Conservation (phyloP, 2,888 invertebrate genomes). For the Trimorus sp. region DNA sequence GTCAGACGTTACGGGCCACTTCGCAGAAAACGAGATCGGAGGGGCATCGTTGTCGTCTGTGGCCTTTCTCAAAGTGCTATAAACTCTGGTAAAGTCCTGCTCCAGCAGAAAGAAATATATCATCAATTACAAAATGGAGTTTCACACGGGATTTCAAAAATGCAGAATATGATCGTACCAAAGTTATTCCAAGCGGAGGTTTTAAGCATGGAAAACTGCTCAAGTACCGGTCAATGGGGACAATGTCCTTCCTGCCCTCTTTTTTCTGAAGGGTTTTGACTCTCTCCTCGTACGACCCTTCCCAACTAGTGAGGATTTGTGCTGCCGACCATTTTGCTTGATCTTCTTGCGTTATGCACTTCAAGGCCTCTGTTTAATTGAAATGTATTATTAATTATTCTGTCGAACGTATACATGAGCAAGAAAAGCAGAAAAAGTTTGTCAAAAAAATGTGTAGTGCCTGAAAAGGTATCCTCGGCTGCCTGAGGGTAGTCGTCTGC, state of each 20-base stretch:
- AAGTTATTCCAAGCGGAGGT: constrained; percentile 3
- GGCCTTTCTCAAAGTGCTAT: too few species aligned
- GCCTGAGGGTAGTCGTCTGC: too few species aligned
- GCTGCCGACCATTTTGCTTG: not conserved
- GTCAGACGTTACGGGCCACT: not conserved
- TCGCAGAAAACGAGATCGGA: not conserved
- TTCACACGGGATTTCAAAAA: too few species aligned
- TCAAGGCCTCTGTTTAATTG: not conserved
- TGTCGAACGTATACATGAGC: too few species aligned
- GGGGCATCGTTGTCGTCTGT: too few species aligned
- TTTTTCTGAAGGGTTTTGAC: not conserved
- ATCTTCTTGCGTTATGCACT: not conserved
- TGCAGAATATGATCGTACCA: too few species aligned
- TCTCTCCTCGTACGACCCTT: constrained; percentile 8
- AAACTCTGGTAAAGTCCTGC: too few species aligned
- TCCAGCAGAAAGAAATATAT: too few species aligned
- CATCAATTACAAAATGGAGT: too few species aligned
- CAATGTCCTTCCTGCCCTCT: not conserved
- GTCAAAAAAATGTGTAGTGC: too few species aligned
- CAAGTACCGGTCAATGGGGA: constrained; percentile 2
- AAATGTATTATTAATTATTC: not conserved
- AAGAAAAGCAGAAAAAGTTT: too few species aligned
- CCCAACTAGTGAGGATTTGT: not conserved
- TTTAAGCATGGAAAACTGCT: constrained; percentile 17
- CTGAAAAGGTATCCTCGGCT: too few species aligned